A percentile compares a stretch with the other conserved stretches of the same genome.
Conservation (phyloP, 2,888 invertebrate species). For the Synergus itoensis region DNA sequence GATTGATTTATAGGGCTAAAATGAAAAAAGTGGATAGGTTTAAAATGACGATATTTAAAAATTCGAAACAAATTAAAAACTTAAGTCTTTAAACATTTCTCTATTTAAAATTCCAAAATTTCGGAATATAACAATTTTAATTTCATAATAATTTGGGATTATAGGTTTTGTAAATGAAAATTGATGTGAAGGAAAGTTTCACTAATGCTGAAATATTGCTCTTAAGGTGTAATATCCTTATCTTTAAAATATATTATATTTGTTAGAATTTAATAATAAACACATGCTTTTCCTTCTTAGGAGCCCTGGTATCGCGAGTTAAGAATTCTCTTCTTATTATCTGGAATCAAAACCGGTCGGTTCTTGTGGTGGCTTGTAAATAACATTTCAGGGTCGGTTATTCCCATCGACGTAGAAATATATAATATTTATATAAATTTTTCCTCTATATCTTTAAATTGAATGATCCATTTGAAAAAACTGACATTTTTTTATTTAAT, state of each 20-base stretch:
- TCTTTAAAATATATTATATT: background rate
- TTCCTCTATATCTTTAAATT: background rate
- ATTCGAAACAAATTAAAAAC: too few species aligned
- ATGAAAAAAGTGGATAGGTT: too few species aligned
- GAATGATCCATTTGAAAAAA: background rate
- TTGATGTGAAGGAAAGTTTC: background rate
- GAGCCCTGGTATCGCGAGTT: background rate
- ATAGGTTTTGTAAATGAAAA: background rate
- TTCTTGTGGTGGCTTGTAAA: slow-evolving; percentile 1
- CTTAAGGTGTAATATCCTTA: background rate
- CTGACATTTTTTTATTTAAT: background rate
- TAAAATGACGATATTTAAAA: too few species aligned
- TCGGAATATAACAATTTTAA: too few species aligned
- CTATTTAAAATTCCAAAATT: too few species aligned
- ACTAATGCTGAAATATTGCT: background rate
- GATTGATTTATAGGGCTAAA: too few species aligned
- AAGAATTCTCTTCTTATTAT: slow-evolving; percentile 7
- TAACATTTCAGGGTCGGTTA: slow-evolving; percentile 7
- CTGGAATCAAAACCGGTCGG: background rate
- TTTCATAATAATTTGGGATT: too few species aligned
- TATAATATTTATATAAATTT: background rate
- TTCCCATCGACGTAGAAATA: background rate
- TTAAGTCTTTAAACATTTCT: too few species aligned
- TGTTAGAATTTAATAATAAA: background rate
- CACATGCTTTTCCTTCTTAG: too few species aligned